These are phyloP conservation scores for Pinctada fucata DNA, from an alignment of 2,888 invertebrate species.

Conservation along the genomic window DNA sequence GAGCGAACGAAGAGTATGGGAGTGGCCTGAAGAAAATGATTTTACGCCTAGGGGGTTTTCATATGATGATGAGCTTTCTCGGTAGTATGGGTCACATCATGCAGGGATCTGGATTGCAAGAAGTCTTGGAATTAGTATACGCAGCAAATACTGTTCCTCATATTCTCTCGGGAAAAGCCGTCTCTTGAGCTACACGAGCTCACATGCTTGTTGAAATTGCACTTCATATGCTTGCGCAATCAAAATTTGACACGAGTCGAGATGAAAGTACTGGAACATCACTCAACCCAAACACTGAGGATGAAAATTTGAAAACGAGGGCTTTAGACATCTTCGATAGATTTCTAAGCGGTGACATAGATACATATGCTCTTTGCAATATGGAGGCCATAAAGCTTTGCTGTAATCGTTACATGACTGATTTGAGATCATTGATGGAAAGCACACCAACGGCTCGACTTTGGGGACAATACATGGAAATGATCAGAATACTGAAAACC, in stretches of 20 bases:
- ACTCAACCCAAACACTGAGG: not conserved
- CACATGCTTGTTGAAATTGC: constrained; percentile 50
- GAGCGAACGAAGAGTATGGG: constrained; percentile 6
- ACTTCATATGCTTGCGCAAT: constrained; percentile 30
- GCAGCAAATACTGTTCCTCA: constrained; percentile 44
- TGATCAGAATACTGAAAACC: constrained; percentile 32
- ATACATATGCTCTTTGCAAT: too few species aligned
- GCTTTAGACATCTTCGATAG: too few species aligned
- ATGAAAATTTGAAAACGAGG: too few species aligned
- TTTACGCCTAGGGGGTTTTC: constrained; percentile 20
- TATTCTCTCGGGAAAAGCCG: constrained; percentile 54
- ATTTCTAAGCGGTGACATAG: too few species aligned
- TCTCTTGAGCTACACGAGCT: constrained; percentile 48
- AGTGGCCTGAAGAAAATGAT: constrained; percentile 7
- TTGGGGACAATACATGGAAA: constrained; percentile 39
- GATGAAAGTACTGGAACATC: too few species aligned
- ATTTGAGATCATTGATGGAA: too few species aligned
- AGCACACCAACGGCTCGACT: constrained; percentile 39
- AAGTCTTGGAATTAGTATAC: constrained; percentile 36
- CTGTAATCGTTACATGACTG: too few species aligned
- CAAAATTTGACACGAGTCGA: too few species aligned
- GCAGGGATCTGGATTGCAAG: constrained; percentile 21
- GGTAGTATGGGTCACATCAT: constrained; percentile 17
- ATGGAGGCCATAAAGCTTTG: too few species aligned
- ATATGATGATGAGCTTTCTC: constrained; percentile 18